Evolutionary conservation across 2,797 vertebrate species (phyloP).

Genomic region (Megalops cyprinoides): DNA sequence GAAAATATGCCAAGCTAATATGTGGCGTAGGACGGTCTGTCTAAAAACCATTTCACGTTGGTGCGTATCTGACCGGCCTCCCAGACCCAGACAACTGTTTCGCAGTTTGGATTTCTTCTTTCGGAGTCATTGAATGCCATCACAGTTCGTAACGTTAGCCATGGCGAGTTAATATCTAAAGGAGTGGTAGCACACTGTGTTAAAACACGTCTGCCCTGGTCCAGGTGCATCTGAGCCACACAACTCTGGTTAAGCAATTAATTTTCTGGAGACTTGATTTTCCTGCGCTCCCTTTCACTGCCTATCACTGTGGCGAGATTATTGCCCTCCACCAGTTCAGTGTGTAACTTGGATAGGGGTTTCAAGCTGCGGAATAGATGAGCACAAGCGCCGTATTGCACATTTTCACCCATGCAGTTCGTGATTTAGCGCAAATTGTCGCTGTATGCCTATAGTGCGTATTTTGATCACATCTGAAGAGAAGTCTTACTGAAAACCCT

Average conservation of each 20-base stretch:
- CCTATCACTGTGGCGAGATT: background rate
- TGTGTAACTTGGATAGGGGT: background rate
- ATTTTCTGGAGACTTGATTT: background rate
- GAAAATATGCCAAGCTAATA: background rate
- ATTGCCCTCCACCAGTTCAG: background rate
- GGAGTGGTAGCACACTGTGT: too few relatives aligned
- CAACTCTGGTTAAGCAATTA: background rate
- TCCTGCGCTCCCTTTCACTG: too few relatives aligned
- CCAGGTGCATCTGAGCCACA: too few relatives aligned
- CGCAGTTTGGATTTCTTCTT: conserved; percentile 24
- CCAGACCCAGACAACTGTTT: conserved; percentile 12
- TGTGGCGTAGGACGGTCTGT: background rate
- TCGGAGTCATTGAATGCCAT: background rate
- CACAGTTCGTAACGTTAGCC: background rate
- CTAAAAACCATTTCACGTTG: conserved; percentile 1
- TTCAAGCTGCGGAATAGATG: too few relatives aligned
- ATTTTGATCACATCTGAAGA: too few relatives aligned
- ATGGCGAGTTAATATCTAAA: background rate
- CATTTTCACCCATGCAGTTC: background rate
- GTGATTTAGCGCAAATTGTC: background rate
- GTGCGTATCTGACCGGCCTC: conserved; percentile 19
- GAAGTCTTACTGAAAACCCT: background rate
- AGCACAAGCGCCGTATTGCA: too few relatives aligned
- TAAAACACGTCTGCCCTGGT: background rate
- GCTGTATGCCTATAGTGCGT: too few relatives aligned